Conservation (phyloP, 2,797 vertebrate species). For the Nasua narica region DNA sequence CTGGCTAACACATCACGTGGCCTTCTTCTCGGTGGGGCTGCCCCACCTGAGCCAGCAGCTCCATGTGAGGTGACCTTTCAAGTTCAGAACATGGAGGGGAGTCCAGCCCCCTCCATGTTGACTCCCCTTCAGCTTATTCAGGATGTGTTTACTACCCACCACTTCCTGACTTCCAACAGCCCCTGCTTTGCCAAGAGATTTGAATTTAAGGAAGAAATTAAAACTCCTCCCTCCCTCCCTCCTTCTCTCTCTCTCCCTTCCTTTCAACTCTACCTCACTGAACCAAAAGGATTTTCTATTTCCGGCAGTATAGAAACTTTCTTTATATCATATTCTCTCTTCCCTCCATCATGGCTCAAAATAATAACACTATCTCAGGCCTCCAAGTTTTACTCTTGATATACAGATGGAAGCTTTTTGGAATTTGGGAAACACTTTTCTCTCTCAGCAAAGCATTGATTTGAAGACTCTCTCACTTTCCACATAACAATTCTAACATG, state of each 20-base stretch:
- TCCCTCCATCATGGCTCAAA: not conserved
- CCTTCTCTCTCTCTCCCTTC: not conserved
- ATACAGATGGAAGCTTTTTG: not conserved
- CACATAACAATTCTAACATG: not conserved
- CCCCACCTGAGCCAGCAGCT: not conserved
- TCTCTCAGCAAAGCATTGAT: not conserved
- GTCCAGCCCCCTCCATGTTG: accelerated
- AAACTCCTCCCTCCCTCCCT: not conserved
- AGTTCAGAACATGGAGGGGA: not conserved
- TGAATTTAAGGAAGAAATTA: not conserved
- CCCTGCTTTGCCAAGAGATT: not conserved
- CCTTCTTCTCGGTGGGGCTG: not conserved
- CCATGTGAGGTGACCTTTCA: accelerated
- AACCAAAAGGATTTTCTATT: not conserved
- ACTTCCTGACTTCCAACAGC: not conserved
- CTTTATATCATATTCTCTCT: not conserved
- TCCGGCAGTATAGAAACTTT: not conserved
- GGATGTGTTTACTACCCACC: not conserved
- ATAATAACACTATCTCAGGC: not conserved
- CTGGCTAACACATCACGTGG: not conserved
- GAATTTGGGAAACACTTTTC: conserved; percentile 1
- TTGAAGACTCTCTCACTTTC: conserved; percentile 2
- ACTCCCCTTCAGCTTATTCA: not conserved
- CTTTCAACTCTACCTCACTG: not conserved
- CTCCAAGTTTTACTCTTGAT: not conserved